A percentile compares a stretch with the other conserved stretches of the same genome.
These are phyloP conservation scores for Indicator maculatus DNA, from an alignment of 2,113 vertebrate genomes.

Conservation along the genomic window DNA sequence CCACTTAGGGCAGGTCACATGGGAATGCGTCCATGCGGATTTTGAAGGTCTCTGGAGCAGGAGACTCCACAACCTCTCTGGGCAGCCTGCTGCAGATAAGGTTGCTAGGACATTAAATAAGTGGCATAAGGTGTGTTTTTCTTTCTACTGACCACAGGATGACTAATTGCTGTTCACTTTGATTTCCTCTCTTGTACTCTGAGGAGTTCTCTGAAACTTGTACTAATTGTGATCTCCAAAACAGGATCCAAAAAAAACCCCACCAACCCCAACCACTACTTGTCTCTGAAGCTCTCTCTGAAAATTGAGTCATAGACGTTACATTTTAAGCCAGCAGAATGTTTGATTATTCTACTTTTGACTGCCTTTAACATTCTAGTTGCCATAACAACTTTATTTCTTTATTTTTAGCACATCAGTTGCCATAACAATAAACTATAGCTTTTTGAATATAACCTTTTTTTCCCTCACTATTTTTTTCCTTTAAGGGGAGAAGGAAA, in stretches of 20 bases:
- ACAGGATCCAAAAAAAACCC: constrained; percentile 16
- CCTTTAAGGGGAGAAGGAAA: not conserved
- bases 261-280: not conserved
- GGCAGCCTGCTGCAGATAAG: no score
- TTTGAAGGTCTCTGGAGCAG: no score
- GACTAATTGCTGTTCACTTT: not conserved
- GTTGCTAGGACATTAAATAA: not conserved
- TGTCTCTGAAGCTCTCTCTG: constrained; percentile 68
- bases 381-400: constrained; percentile 88
- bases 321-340: constrained; percentile 77
- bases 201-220: constrained; percentile 18
- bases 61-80: no score
- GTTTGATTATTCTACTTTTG: constrained; percentile 82
- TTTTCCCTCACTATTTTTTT: not conserved
- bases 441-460: constrained; percentile 69
- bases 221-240: not conserved
- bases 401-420: constrained; percentile 82
- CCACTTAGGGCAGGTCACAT: no score
- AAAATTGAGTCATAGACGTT: constrained; percentile 79
- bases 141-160: not conserved
- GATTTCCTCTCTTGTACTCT: not conserved
- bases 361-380: constrained; percentile 82
- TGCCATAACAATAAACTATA: constrained; percentile 83
- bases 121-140: not conserved
- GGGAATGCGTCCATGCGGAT: no score